Evolutionary conservation across 1,140 invertebrate genomes (phyloP).

Genomic region (Drosophila baimaii): DNA sequence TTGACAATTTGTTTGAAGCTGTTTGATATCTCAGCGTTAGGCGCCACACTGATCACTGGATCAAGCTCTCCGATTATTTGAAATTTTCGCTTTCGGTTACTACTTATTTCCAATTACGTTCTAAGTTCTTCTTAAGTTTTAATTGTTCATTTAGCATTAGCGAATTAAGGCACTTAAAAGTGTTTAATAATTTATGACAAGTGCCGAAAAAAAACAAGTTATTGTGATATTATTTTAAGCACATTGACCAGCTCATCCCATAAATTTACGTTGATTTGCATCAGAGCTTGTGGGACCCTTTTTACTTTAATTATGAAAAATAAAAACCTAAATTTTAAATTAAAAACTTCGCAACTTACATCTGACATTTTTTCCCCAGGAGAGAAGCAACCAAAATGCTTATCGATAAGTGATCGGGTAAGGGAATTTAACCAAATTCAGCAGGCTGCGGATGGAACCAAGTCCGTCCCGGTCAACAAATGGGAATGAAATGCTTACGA

Average conservation of each 20-base stretch:
- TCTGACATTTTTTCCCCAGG: conserved; percentile 34
- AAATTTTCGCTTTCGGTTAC: neutral
- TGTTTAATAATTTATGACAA: conserved; percentile 45
- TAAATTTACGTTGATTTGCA: conserved; percentile 34
- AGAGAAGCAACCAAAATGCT: conserved; percentile 20
- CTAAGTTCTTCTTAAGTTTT: conserved; percentile 35
- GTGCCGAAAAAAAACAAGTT: conserved; percentile 57
- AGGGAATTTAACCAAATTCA: neutral
- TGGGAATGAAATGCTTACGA: conserved; percentile 52
- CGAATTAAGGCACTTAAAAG: conserved; percentile 50
- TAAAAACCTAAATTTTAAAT: conserved; percentile 34
- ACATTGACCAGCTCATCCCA: conserved; percentile 37
- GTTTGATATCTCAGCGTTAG: conserved; percentile 27
- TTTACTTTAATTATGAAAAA: conserved; percentile 53
- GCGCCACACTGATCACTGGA: neutral
- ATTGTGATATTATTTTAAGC: conserved; percentile 83
- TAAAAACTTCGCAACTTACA: neutral
- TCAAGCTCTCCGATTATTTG: conserved; percentile 4
- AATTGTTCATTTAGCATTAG: conserved; percentile 14
- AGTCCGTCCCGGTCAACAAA: conserved; percentile 7
- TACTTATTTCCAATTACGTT: conserved; percentile 39
- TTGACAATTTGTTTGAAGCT: conserved; percentile 14
- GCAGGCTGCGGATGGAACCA: conserved; percentile 3
- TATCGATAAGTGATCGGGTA: neutral
- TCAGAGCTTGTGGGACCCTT: conserved; percentile 26